Conservation (phyloP, 1,140 invertebrate species). For the Trachymyrmex cornetzi region DNA sequence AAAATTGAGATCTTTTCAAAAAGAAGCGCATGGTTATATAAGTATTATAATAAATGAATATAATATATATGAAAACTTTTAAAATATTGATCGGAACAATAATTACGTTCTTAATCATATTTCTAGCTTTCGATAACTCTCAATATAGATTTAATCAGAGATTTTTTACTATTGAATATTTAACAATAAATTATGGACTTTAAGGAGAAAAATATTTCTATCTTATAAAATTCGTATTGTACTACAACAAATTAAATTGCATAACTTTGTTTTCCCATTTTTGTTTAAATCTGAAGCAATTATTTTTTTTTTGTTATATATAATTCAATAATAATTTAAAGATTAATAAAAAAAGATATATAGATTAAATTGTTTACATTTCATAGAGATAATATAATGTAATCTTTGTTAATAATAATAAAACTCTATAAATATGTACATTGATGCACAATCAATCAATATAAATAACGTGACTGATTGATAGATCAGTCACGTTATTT, state of each 20-base stretch:
- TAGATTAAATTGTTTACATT: constrained; percentile 4
- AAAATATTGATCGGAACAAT: background rate
- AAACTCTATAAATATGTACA: constrained; percentile 25
- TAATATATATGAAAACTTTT: background rate
- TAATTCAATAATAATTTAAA: background rate
- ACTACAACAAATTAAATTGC: background rate
- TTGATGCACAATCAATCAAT: background rate
- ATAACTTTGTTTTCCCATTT: background rate
- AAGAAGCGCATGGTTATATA: background rate
- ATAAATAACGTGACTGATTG: background rate
- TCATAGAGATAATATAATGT: background rate
- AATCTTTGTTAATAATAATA: constrained; percentile 23
- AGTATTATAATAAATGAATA: background rate
- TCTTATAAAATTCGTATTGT: background rate
- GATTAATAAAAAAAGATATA: background rate
- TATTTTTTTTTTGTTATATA: background rate
- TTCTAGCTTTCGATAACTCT: background rate
- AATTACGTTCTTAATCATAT: background rate
- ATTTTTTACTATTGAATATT: background rate
- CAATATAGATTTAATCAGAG: background rate
- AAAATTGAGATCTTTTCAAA: constrained; percentile 1
- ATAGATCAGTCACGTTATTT: no score
- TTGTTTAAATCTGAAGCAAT: constrained; percentile 4
- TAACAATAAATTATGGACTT: constrained; percentile 1
- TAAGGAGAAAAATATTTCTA: background rate